Evolutionary conservation across 2,797 vertebrate genomes (phyloP), one percentile per base, ranked within the genome.

Genomic region (Dallia pectoralis): DNA sequence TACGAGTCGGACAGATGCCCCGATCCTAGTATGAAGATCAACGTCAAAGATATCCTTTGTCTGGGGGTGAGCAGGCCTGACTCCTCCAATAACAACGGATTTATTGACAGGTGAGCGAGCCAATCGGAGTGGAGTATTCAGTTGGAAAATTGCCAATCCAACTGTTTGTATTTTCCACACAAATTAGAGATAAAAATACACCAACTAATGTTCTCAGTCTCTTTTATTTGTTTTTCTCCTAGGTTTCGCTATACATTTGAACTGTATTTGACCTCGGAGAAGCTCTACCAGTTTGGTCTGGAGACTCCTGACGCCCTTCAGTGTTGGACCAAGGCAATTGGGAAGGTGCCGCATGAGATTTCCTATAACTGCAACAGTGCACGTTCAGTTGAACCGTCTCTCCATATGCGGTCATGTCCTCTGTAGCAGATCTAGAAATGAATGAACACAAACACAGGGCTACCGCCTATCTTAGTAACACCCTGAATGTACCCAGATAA

Each of bases 241-340:
- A 99, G 97, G 89, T 96, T 97, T 74, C 94, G 90, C 25, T 99
- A 95, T 91, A 96, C 93, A 51, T 96, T 99, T 0, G 97, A 99
- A 86, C 87, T 99, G 76, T 96, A 95, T 80, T 81, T 98, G 65
- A 89, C 86, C 0, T 94, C 94, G 1, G 97, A 97, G 30, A 97
- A 96, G 82, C 88, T 97, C n/a, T 87, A 95, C 77, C 95, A 95
- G 80, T 95, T 98, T 81, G 95, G 95, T 32, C 73, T 95, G 0
- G 96, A 98, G 3, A 94, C 95, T 5, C 87, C 95, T 0, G 94
- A 96, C 16, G 91, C 77, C 0, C 91, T 99, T 78, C 96, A 98
- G 81, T 90, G 89, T 79, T 99, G 97, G 97, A 94, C 93, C 80
- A 94, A 87, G 0, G 94, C 96, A 51, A 91, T 99, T 4, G 91